Evolutionary conservation across 2,797 vertebrate genomes (phyloP).

Genomic region (Nannoperca australis): DNA sequence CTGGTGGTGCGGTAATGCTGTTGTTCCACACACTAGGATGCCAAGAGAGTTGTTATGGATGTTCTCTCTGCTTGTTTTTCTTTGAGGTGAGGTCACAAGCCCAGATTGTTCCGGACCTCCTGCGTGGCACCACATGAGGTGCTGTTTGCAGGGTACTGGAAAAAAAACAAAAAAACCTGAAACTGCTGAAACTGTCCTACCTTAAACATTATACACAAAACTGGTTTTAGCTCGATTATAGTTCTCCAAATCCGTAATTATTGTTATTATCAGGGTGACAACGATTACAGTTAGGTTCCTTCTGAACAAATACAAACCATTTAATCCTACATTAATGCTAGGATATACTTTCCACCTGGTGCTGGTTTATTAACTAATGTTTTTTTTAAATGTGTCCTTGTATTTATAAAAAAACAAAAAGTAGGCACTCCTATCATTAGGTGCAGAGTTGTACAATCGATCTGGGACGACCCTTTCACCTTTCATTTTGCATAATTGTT

Average conservation of each 20-base stretch:
- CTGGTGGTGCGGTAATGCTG: conserved; percentile 3
- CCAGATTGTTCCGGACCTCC: conserved; percentile 71
- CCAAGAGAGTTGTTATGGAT: conserved; percentile 44
- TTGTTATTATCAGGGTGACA: conserved; percentile 24
- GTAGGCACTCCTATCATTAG: not conserved
- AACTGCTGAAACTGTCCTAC: not conserved
- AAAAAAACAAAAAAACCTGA: conserved; percentile 4
- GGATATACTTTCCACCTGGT: not conserved
- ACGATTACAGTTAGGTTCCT: conserved; percentile 35
- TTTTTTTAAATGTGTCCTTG: not conserved
- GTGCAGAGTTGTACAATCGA: not conserved
- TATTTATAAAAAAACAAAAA: not conserved
- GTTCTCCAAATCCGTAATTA: conserved; percentile 27
- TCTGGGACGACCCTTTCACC: not conserved
- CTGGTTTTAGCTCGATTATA: conserved; percentile 46
- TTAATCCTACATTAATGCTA: conserved; percentile 18
- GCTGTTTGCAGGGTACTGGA: conserved; percentile 28
- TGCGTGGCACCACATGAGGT: conserved; percentile 52
- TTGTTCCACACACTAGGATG: conserved; percentile 41
- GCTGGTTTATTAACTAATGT: conserved; percentile 3
- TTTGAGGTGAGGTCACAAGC: conserved; percentile 64
- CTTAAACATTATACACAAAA: conserved; percentile 14
- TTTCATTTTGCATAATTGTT: not conserved
- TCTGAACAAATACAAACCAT: conserved; percentile 35
- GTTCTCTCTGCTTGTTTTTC: conserved; percentile 66